These are phyloP conservation scores for Phoronis australis DNA, from an alignment of 2,888 invertebrate genomes.

Conservation along the genomic window DNA sequence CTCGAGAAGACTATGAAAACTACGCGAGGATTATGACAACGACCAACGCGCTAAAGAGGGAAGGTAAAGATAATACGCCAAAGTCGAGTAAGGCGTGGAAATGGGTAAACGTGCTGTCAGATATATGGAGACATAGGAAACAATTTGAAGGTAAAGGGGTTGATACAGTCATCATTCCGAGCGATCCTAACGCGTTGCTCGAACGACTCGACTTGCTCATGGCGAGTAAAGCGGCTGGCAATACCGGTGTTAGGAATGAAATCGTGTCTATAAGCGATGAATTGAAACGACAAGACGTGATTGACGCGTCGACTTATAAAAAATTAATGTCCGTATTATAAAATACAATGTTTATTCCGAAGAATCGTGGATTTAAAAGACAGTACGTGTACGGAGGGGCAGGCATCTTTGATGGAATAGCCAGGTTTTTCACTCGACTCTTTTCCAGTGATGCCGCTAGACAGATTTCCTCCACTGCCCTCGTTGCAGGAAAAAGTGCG, in stretches of 20 bases:
- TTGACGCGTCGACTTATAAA: too few species aligned
- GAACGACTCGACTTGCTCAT: slow-evolving; percentile 4
- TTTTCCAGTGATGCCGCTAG: slow-evolving; percentile 7
- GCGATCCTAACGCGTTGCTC: slow-evolving; percentile 3
- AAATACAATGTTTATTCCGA: slow-evolving; percentile 9
- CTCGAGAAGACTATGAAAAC: slow-evolving; percentile 7
- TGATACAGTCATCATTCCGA: too few species aligned
- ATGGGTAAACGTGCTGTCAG: too few species aligned
- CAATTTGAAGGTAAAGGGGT: too few species aligned
- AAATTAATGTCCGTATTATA: slow-evolving; percentile 10
- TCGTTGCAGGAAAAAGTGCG: slow-evolving; percentile 6
- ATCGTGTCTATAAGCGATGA: slow-evolving; percentile 1
- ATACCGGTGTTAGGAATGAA: background rate
- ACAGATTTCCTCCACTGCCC: slow-evolving; percentile 4
- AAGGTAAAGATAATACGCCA: slow-evolving; percentile 4
- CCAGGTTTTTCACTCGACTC: slow-evolving; percentile 2
- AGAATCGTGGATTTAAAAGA: slow-evolving; percentile 11
- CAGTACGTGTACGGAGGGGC: slow-evolving; percentile 11
- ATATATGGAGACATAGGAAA: too few species aligned
- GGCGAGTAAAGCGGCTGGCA: slow-evolving; percentile 3
- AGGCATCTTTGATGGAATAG: slow-evolving; percentile 8
- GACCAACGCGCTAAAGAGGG: too few species aligned
- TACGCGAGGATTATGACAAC: too few species aligned
- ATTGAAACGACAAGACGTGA: background rate
- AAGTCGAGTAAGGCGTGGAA: too few species aligned